These are phyloP conservation scores for Cyphomyrus discorhynchus DNA, from an alignment of 2,113 vertebrate species.

Conservation along the genomic window DNA sequence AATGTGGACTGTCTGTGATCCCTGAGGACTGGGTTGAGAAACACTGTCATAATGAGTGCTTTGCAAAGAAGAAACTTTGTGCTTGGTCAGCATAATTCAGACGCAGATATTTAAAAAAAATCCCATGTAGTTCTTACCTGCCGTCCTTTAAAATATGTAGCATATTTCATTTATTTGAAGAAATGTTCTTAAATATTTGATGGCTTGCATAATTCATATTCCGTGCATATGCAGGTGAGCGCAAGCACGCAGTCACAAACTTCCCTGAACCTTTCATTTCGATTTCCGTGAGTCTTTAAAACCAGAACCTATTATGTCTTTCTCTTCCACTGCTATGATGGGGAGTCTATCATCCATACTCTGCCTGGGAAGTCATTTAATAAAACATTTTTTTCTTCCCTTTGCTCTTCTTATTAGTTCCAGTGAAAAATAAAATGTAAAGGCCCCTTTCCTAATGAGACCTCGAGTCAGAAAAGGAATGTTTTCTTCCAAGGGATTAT, in stretches of 20 bases:
- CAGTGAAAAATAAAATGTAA: background rate
- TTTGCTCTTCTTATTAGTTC: background rate
- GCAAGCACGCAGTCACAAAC: background rate
- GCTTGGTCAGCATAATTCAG: background rate
- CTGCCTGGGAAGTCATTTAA: background rate
- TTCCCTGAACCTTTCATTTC: background rate
- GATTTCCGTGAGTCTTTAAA: conserved; percentile 6
- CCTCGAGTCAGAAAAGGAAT: background rate
- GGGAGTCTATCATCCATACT: background rate
- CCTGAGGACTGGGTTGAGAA: background rate
- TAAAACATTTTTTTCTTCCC: conserved; percentile 3
- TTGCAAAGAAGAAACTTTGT: background rate
- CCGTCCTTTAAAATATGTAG: conserved; percentile 20
- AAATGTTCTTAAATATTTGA: conserved; percentile 29
- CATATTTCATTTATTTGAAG: conserved; percentile 18
- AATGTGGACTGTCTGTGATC: background rate
- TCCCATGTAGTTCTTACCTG: background rate
- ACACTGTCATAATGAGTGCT: background rate
- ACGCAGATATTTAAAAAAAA: background rate
- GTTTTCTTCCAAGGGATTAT: background rate
- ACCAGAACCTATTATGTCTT: background rate
- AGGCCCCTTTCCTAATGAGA: background rate
- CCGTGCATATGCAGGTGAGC: background rate
- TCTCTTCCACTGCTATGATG: background rate
- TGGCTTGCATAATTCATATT: conserved; percentile 22